phyloP scores from a whole-genome alignment of 2,797 vertebrate species.

The Uromys caudimaculatus region DNA sequence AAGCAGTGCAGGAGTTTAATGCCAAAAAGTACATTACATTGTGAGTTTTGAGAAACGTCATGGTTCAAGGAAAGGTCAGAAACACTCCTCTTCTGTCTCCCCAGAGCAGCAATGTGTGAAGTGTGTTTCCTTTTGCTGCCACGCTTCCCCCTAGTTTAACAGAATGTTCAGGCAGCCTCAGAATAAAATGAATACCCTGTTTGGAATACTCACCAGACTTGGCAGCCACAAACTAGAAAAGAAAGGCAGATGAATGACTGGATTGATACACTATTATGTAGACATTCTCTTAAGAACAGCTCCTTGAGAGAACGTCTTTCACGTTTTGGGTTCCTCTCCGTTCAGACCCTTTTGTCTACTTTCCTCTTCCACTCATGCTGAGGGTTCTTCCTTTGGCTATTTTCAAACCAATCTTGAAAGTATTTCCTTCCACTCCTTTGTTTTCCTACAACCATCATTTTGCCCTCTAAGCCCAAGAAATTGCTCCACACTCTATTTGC shows the following conservation, averaged over 20 bases:
- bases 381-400: constrained; percentile 54
- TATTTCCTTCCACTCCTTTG: constrained; percentile 79
- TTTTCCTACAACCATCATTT: constrained; percentile 73
- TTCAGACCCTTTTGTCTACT: constrained; percentile 60
- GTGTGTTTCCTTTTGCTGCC: constrained; percentile 80
- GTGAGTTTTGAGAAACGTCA: constrained; percentile 74
- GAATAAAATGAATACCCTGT: constrained; percentile 79
- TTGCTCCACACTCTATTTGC: constrained; percentile 72
- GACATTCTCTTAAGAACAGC: constrained; percentile 59
- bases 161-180: constrained; percentile 65
- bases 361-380: not conserved
- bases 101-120: constrained; percentile 81
- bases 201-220: constrained; percentile 64
- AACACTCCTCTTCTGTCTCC: constrained; percentile 79
- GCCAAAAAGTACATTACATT: constrained; percentile 83
- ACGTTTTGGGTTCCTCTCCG: constrained; percentile 59
- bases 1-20: constrained; percentile 68
- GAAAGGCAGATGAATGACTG: constrained; percentile 7
- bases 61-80: constrained; percentile 82
- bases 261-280: constrained; percentile 25
- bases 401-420: constrained; percentile 65
- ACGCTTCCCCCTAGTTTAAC: constrained; percentile 72
- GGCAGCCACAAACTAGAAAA: constrained; percentile 21
- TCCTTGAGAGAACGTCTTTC: constrained; percentile 61
- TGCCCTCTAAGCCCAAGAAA: constrained; percentile 58